A percentile compares a stretch with the other conserved stretches of the same genome.
These are phyloP conservation scores for Anagrus nilaparvatae DNA, from an alignment of 1,140 invertebrate genomes.

Conservation along the genomic window DNA sequence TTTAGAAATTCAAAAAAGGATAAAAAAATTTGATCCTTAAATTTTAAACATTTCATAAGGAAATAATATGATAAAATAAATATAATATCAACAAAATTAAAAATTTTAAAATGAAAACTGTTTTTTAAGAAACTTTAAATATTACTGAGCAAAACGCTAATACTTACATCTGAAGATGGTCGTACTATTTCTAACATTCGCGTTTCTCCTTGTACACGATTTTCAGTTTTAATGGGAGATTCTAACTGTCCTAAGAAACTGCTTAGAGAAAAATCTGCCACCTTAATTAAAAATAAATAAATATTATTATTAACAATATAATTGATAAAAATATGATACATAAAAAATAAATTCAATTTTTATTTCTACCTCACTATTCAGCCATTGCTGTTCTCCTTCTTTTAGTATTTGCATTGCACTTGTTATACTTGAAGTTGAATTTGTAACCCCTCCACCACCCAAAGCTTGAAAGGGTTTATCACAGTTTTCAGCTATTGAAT, in stretches of 20 bases:
- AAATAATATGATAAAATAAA: too few relatives aligned
- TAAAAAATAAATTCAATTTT: too few relatives aligned
- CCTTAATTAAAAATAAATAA: conserved; percentile 33
- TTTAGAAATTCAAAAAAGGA: too few relatives aligned
- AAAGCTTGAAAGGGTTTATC: conserved; percentile 26
- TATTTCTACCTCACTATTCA: conserved; percentile 52
- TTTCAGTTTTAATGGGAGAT: conserved; percentile 45
- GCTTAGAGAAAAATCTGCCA: conserved; percentile 72
- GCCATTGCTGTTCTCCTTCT: conserved; percentile 65
- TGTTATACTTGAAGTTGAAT: conserved; percentile 41
- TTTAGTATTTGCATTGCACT: conserved; percentile 68
- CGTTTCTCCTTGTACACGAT: conserved; percentile 30
- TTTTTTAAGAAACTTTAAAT: too few relatives aligned
- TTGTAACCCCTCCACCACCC: conserved; percentile 22
- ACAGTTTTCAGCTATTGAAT: conserved; percentile 11
- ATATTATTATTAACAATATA: neutral
- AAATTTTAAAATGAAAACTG: too few relatives aligned
- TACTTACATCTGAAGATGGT: conserved; percentile 43
- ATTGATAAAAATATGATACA: too few relatives aligned
- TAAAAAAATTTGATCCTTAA: neutral
- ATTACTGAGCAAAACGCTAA: too few relatives aligned
- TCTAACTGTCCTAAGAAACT: conserved; percentile 71
- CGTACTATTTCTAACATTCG: conserved; percentile 32
- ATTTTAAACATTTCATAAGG: neutral
- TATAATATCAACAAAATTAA: too few relatives aligned